Percentiles rank a stretch among this genome's conserved stretches.
Evolutionary conservation across 2,113 vertebrate genomes (phyloP).

Genomic region (Xyrauchen texanus): DNA sequence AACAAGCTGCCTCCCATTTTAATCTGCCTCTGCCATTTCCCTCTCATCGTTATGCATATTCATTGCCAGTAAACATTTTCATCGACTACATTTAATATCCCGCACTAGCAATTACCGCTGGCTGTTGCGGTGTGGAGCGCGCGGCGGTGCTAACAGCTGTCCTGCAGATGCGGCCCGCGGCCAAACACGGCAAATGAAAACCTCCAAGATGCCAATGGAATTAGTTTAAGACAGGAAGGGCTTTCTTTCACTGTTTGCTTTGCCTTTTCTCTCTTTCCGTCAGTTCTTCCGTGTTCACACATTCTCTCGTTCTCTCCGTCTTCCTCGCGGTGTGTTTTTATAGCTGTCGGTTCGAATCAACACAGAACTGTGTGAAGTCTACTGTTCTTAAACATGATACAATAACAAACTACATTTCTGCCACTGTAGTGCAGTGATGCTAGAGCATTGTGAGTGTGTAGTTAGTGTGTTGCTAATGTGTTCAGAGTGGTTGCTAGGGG

Average conservation of each 20-base stretch:
- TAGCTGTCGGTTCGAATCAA: too few species aligned
- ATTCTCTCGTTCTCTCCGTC: too few species aligned
- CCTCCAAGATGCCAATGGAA: conserved; percentile 98
- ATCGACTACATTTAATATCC: conserved; percentile 97
- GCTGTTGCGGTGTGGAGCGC: conserved; percentile 60
- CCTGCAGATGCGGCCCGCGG: conserved; percentile 97
- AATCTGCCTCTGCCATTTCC: conserved; percentile 88
- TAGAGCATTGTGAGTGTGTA: too few species aligned
- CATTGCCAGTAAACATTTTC: conserved; percentile 97
- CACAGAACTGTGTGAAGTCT: too few species aligned
- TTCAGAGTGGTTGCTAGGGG: too few species aligned
- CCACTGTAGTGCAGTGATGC: too few species aligned
- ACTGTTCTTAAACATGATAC: too few species aligned
- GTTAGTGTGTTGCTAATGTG: too few species aligned
- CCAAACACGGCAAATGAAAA: conserved; percentile 86
- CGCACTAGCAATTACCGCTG: conserved; percentile 58
- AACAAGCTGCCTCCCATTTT: conserved; percentile 91
- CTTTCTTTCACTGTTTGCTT: conserved; percentile 34
- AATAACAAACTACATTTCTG: too few species aligned
- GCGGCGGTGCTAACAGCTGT: conserved; percentile 91
- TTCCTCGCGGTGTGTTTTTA: too few species aligned
- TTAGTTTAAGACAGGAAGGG: conserved; percentile 81
- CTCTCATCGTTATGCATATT: conserved; percentile 96
- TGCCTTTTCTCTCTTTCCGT: too few species aligned
- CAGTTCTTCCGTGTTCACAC: too few species aligned